Base-by-base conservation (phyloP, 2,797 vertebrate genomes). In the Atherinosoma microstoma region DNA sequence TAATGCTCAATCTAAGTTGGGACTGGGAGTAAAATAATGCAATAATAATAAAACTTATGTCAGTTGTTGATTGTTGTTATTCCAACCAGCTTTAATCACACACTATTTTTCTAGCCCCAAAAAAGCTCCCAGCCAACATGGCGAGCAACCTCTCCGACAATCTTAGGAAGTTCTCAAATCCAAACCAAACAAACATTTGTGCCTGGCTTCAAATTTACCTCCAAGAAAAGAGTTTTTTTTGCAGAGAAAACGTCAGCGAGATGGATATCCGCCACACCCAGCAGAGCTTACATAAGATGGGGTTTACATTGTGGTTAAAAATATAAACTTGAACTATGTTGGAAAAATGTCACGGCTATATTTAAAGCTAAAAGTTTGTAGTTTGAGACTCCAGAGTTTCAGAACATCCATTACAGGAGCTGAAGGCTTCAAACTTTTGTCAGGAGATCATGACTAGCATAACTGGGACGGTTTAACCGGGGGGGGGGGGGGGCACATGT, bases 231-330 rank as follows among this genome's bases (percentile, higher is more conserved):
- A 0, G 0, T 27, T 27, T 27, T 27, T 27, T 15, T 32, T 53
- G 40, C 8, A 64, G 64, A n/a, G 6, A 58, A 70, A 63, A 64
- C 7, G 13, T 27, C 35, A 58, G 58, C 12, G 13, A 35, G 30
- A 22, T 0, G 6, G 42, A 35, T 74, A 22, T 34, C 29, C 8
- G 42, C 79, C 84, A 78, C 79, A 72, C 85, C 78, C 86, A 34
- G 56, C 4, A 12, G 27, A 53, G 77, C 63, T 85, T 79, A 85
- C 54, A 78, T 73, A 80, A 79, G 54, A 60, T 73, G 64, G 72
- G 42, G 34, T 54, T 49, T 32, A 57, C 12, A 0, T 60, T 68
- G 49, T 0, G 4, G 34, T 45, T 74, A 45, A 67, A 75, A 76
- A 70, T 49, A 77, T 29, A 40, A 58, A 29, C 32, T 65, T 8